Base-by-base conservation (phyloP, 2,888 invertebrate genomes). In the Sclerodermus sp. region DNA sequence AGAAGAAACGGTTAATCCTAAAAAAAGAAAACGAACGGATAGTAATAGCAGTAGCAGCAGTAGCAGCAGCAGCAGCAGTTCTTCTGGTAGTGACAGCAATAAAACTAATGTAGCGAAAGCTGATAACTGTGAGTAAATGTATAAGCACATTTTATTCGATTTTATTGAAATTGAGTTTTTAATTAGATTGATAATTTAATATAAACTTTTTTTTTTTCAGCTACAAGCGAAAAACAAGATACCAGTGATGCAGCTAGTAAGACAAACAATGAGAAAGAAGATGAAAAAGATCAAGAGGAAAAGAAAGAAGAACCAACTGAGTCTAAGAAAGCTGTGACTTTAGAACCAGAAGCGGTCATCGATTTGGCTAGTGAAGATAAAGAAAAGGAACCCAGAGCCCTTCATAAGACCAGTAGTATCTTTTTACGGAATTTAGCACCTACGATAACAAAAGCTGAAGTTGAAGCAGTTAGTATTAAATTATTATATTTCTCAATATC, bases 401-500 rank as follows among this genome's bases (percentile, higher is more conserved):
- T 97, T 37, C 98, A 99, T 78, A 93, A 94, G 72, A 99, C 98
- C 0, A 92, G 94, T 18, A 97, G 97, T 1, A 97, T 99, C 64
- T 99, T 99, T 76, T 82, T 99, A 50, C 85, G 98, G 41, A 98
- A 97, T 79, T 83, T 99, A 49, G 94, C 97, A 0, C 96, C 99
- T 0, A 90, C 93, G 1, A 95, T 98, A 50, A 97, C 97, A 0
- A 93, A 94, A 70, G 91, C 93, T 42, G 99, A 99, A 82, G 92
- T 99, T 4, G 98, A 98, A 82, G 89, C 91, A 30, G 91, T 96
- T 75, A 82, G 86, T 83, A 36, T 36, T 18, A n/a, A 23, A 13
- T 42, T 47, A 9, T 44, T 37, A 36, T 12, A 8, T 34, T 31
- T 1, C 38, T 38, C 41, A 46, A 54, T 17, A 14, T 45, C 10